Percentiles rank a stretch among this genome's conserved stretches.
These are phyloP conservation scores for Drosophila fulvimacula DNA, from an alignment of 2,888 invertebrate genomes.

Conservation along the genomic window DNA sequence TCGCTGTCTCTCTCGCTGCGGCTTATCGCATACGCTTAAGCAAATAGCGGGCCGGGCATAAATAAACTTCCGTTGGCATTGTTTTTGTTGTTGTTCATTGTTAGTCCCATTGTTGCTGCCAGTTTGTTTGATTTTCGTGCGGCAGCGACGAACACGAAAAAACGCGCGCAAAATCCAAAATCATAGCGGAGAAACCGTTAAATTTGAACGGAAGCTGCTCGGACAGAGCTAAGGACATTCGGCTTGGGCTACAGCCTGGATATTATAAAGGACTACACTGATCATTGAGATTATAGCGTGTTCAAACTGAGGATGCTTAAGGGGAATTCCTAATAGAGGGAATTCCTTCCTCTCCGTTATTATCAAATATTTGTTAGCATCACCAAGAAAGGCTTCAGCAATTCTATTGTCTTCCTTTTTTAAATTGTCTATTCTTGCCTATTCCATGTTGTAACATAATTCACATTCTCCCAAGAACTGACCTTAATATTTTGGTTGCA, in stretches of 20 bases:
- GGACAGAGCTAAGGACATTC: fast-evolving
- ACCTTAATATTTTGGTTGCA: constrained; percentile 30
- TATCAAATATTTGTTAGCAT: background rate
- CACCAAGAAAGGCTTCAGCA: background rate
- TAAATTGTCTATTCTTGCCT: no score
- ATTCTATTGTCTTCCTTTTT: background rate
- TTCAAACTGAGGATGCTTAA: background rate
- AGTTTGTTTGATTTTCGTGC: constrained; percentile 61
- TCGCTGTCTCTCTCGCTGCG: constrained; percentile 18
- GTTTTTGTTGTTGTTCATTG: constrained; percentile 38
- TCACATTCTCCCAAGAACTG: constrained; percentile 8
- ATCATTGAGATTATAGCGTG: background rate
- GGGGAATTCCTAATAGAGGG: background rate
- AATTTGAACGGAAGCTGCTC: constrained; percentile 14
- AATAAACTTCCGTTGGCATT: constrained; percentile 77
- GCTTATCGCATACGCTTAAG: constrained; percentile 73
- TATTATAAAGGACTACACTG: background rate
- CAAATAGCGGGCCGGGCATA: constrained; percentile 71
- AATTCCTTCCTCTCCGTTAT: background rate
- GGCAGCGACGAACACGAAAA: constrained; percentile 18
- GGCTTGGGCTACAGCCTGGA: background rate
- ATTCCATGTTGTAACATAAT: background rate
- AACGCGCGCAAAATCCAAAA: constrained; percentile 24
- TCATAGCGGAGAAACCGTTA: background rate
- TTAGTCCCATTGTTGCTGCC: constrained; percentile 33